phyloP scores from a whole-genome alignment of 2,113 vertebrate genomes.

The rabbit (Oryctolagus cuniculus) region mOryCun1.1 NC_091440.1:27739501-27740000 shows the following conservation, averaged over 20 bases:
- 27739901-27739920: not conserved
- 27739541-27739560: no score
- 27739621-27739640: no score
- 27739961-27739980: not conserved
- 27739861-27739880: not conserved
- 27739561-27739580: no score
- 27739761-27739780: not conserved
- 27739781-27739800: not conserved
- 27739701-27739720: not conserved
- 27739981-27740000: not conserved
- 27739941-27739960: not conserved
- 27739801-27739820: not conserved
- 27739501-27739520: no score
- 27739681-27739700: not conserved
- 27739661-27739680: not conserved
- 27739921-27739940: slow-evolving; percentile 3
- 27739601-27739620: no score
- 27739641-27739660: no score
- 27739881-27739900: not conserved
- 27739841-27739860: not conserved
- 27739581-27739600: no score
- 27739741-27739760: not conserved
- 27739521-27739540: no score
- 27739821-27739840: not conserved
- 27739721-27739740: not conserved